Percentiles rank a stretch among this genome's conserved stretches.
Evolutionary conservation across 2,888 invertebrate genomes (phyloP).

Genomic region (Bugula neritina): DNA sequence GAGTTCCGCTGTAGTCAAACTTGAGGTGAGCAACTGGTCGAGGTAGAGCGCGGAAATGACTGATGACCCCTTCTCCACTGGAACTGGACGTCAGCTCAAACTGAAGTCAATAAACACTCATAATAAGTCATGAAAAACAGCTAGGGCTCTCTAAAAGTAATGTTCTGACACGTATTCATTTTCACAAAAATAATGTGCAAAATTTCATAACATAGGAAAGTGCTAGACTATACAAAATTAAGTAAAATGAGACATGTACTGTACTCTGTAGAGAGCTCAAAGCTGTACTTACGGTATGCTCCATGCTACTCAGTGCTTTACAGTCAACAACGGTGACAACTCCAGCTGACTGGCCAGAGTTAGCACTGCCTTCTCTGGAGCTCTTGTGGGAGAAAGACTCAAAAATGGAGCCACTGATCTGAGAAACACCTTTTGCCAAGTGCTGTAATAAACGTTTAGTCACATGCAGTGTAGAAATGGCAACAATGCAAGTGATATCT

Average conservation of each 20-base stretch:
- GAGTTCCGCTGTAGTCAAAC: conserved; percentile 83
- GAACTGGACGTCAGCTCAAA: conserved; percentile 57
- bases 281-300: not conserved
- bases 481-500: too few relatives aligned
- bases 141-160: too few relatives aligned
- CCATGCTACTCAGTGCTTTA: not conserved
- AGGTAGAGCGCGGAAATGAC: conserved; percentile 67
- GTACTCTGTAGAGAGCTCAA: too few relatives aligned
- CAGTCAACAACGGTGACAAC: conserved; percentile 9
- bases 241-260: too few relatives aligned
- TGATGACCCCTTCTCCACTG: conserved; percentile 59
- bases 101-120: too few relatives aligned
- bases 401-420: conserved; percentile 79
- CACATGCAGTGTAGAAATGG: too few relatives aligned
- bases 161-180: too few relatives aligned
- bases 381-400: conserved; percentile 56
- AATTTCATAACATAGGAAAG: too few relatives aligned
- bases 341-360: not conserved
- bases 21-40: conserved; percentile 74
- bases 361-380: conserved; percentile 5
- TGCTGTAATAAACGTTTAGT: too few relatives aligned
- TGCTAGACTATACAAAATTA: too few relatives aligned
- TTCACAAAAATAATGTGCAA: too few relatives aligned
- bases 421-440: conserved; percentile 79
- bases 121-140: too few relatives aligned